Evolutionary conservation across 2,113 vertebrate genomes (phyloP), one percentile per base, ranked within the genome.

Genomic region (Symphodus melops): DNA sequence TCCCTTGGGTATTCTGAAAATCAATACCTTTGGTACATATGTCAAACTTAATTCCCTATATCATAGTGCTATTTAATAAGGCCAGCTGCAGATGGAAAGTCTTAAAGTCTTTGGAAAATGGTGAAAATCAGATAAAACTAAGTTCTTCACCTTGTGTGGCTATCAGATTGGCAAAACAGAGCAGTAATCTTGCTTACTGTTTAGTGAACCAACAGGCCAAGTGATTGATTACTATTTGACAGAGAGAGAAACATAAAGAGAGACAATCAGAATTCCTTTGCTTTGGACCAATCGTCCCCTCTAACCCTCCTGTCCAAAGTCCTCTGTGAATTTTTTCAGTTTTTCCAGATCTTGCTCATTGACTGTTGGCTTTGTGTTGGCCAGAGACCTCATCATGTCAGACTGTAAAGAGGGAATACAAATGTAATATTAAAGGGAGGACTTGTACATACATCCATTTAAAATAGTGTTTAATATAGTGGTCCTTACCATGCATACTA

Each of bases 251-350:
- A 55, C 48, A 51, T 49, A 81, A 72, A 84, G 72, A 89, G 13
- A 86, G 74, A 92, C 77, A 82, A 90, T 91, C 81, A 84, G 68
- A 86, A 88, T 73, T 80, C 51, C 51, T 87, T 86, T 87, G 86
- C 89, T 94, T 93, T 87, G 68, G 62, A 19, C 90, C 68, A 83
- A 83, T 70, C 44, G 52, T 28, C 49, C 68, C 17, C 78, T 85
- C 95, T 96, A 99, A 89, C 98, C 97, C 91, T 99, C 98, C 87
- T 99, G 98, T 85, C 98, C 98, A 91, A 99, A 99, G 82, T 99
- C 98, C 69, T 98, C 95, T 89, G 98, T 98, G 93, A 99, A 99
- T 91, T 99, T 98, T 95, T 91, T 98, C 82, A 99, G 91, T 86
- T 99, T 99, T 59, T 94, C 91, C 92, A 99, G 90, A 86, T 99